Conservation (phyloP, 2,888 invertebrate genomes). For the Cantharis rufa region DNA sequence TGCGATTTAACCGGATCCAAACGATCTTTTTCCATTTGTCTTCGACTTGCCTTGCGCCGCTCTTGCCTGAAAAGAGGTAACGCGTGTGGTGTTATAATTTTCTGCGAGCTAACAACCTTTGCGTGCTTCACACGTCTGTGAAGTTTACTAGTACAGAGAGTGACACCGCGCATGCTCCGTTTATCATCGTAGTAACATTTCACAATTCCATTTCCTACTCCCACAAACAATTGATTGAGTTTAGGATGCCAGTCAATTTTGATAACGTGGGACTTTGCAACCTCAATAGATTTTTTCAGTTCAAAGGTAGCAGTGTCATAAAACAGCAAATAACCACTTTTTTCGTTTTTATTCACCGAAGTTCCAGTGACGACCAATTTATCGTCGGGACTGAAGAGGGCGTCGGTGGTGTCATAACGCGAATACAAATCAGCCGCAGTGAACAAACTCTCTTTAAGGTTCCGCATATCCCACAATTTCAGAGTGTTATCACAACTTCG, state of each 20-base stretch:
- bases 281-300: constrained; percentile 72
- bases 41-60: constrained; percentile 83
- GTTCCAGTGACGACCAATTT: constrained; percentile 85
- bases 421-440: constrained; percentile 74
- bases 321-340: constrained; percentile 73
- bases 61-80: constrained; percentile 94
- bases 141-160: constrained; percentile 83
- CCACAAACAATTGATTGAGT: constrained; percentile 92
- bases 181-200: constrained; percentile 91
- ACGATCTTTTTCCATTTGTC: constrained; percentile 89
- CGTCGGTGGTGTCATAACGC: constrained; percentile 81
- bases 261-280: constrained; percentile 81
- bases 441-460: constrained; percentile 78
- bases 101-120: constrained; percentile 86
- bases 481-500: constrained; percentile 90
- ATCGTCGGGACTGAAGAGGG: constrained; percentile 92
- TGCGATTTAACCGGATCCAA: constrained; percentile 83
- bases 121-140: constrained; percentile 78
- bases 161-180: constrained; percentile 86
- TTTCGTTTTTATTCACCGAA: constrained; percentile 69
- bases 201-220: constrained; percentile 87
- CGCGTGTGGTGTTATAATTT: constrained; percentile 96
- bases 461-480: constrained; percentile 92
- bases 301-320: constrained; percentile 79
- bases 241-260: constrained; percentile 95